Percentiles rank a stretch among this genome's conserved stretches.
These are phyloP conservation scores for Epizoanthus illoricatus DNA, from an alignment of 92 coral and sea anemone species.

Conservation along the genomic window DNA sequence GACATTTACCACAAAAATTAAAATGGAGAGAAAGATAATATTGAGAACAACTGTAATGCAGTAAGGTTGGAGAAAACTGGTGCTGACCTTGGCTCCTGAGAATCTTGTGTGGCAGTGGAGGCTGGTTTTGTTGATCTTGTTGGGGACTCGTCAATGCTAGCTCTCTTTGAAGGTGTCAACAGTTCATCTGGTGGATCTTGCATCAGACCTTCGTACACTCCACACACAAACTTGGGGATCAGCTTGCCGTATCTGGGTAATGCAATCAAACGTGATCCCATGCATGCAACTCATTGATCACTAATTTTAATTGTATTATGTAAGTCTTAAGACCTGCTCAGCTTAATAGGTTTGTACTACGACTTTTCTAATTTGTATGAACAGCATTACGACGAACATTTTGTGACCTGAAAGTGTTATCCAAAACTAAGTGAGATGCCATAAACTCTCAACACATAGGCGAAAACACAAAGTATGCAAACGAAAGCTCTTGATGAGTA, in stretches of 20 bases:
- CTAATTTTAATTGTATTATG: neutral
- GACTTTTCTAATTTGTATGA: neutral
- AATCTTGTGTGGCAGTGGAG: constrained; percentile 69
- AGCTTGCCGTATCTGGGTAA: constrained; percentile 60
- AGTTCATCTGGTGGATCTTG: constrained; percentile 87
- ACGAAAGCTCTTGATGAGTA: too few species aligned
- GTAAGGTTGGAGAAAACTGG: neutral
- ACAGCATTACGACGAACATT: neutral
- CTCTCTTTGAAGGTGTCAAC: constrained; percentile 80
- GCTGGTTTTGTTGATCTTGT: constrained; percentile 61
- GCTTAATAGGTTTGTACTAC: neutral
- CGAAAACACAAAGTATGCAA: too few species aligned
- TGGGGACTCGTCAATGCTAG: constrained; percentile 82
- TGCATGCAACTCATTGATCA: too few species aligned
- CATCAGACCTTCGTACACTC: constrained; percentile 93
- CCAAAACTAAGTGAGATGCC: too few species aligned
- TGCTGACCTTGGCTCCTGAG: constrained; percentile 73
- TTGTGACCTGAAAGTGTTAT: neutral
- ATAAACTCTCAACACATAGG: too few species aligned
- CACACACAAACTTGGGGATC: constrained; percentile 74
- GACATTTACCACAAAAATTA: too few species aligned
- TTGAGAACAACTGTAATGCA: too few species aligned
- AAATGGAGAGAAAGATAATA: too few species aligned
- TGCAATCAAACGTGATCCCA: neutral
- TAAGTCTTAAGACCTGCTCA: neutral